phyloP scores from a whole-genome alignment of 2,797 vertebrate genomes.

The Mycteria americana region DNA sequence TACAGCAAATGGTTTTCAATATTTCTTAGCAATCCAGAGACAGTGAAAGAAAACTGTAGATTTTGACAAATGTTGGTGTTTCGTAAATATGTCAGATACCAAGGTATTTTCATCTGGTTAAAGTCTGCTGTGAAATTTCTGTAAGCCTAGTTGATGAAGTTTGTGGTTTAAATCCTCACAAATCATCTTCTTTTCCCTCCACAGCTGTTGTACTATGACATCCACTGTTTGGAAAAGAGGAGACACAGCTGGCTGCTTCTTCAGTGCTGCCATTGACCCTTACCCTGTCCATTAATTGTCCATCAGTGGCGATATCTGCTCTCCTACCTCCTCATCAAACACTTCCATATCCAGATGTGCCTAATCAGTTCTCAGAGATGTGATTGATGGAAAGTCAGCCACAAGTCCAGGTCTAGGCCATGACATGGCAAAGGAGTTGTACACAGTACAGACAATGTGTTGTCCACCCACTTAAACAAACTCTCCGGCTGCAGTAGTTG shows the following conservation, averaged over 20 bases:
- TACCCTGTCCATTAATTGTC: slow-evolving; percentile 3
- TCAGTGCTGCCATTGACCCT: not conserved
- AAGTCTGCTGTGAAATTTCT: not conserved
- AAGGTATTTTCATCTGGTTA: not conserved
- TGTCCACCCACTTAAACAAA: not conserved
- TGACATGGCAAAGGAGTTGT: not conserved
- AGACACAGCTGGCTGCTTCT: not conserved
- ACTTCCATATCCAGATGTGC: not conserved
- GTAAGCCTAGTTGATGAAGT: not conserved
- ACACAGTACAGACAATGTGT: not conserved
- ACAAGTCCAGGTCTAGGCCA: not conserved
- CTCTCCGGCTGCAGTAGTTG: not conserved
- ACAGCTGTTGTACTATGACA: not conserved
- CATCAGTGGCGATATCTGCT: not conserved
- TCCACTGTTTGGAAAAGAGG: not conserved
- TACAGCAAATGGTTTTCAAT: not conserved
- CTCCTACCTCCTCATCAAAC: not conserved
- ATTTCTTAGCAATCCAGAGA: not conserved
- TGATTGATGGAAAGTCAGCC: not conserved
- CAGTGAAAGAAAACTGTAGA: not conserved
- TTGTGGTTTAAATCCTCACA: not conserved
- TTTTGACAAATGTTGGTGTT: not conserved
- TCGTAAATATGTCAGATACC: not conserved
- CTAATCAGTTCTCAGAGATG: not conserved
- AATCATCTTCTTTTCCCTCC: not conserved